Evolutionary conservation across 2,797 vertebrate species (phyloP), one percentile per base, ranked within the genome.

Genomic region (Chromobotia macracanthus): DNA sequence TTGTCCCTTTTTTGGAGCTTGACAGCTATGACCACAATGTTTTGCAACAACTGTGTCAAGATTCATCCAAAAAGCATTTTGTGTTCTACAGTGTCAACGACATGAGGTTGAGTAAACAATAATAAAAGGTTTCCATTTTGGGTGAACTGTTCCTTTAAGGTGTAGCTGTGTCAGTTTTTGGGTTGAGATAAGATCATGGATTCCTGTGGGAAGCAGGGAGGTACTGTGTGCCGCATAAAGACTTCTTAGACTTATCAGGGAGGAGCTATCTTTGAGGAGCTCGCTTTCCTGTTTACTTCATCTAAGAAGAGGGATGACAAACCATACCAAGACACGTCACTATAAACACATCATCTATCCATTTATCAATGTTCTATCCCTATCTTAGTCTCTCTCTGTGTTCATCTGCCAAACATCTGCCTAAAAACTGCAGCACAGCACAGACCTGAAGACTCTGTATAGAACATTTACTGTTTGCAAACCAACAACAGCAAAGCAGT

Each of bases 261-360:
- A 79, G 69, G 69, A 77, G 65, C n/a, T 69, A 55, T 83, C 63
- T 75, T 69, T 71, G 38, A 79, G 71, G 64, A 80, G 64, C 64
- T 77, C 58, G 77, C 75, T 82, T 85, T 87, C 84, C 80, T 85
- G 83, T 86, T 85, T 85, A 87, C 82, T 77, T 70, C 70, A 81
- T 77, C 79, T 70, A 75, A 63, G 31, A 82, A 61, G 70, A 28
- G 35, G 8, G 31, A 83, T 15, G 13, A 56, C 60, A 73, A 79
- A 79, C 50, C 61, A 44, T 44, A 68, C 55, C 48, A 86, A 77
- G 72, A 31, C 80, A 74, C 73, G 75, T 80, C 81, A 81, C 69
- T 38, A 58, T 44, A 58, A 41, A 63, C 18, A 41, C 63, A 28
- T 9, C 16, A 53, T 67, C n/a, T 48, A 51, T 69, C 68, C 23